Evolutionary conservation across 2,888 invertebrate species (phyloP), one percentile per base, ranked within the genome.

Genomic region (Steromphala cineraria): DNA sequence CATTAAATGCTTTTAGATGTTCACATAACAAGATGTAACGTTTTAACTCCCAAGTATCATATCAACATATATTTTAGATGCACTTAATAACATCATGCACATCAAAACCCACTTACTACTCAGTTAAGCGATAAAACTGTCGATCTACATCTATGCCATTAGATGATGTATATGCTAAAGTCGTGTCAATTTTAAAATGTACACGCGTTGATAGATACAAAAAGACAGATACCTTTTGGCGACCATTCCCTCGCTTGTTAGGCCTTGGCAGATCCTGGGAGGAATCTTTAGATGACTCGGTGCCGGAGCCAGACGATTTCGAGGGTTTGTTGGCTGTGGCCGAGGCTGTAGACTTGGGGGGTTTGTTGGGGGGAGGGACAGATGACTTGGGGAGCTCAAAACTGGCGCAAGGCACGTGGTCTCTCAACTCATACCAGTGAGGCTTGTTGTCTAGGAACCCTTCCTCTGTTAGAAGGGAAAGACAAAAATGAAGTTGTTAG

Each of bases 341-440:
- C 24, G 67, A 36, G 24, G 31, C 36, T 19, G 67, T 17, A 8
- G 67, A 28, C 67, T 67, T 67, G 15, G 71, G 36, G 17, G 71
- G 71, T 40, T 71, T 36, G 31, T 36, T 28, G 17, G 85, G 90
- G 53, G 91, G 90, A 17, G 89, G 86, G 75, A 91, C 89, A 5
- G 89, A 90, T 10, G 89, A 87, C 79, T 90, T 89, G 31, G 91
- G 91, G 53, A 90, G 84, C 53, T 90, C 90, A 40, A 90, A 87
- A 62, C 90, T 89, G 71, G 88, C 89, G 15, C 83, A 87, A 8
- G 89, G 89, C 62, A 91, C 90, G 80, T 92, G 92, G 0, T 93
- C 93, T 87, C 94, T 92, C 17, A 95, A 92, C 3, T 93, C 92
- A 86, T 95, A 95, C 94, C 95, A 95, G 76, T 94, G 94, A 21